These are phyloP conservation scores for Sylvilagus floridanus DNA, from an alignment of 2,797 vertebrate species.

Conservation along the genomic window DNA sequence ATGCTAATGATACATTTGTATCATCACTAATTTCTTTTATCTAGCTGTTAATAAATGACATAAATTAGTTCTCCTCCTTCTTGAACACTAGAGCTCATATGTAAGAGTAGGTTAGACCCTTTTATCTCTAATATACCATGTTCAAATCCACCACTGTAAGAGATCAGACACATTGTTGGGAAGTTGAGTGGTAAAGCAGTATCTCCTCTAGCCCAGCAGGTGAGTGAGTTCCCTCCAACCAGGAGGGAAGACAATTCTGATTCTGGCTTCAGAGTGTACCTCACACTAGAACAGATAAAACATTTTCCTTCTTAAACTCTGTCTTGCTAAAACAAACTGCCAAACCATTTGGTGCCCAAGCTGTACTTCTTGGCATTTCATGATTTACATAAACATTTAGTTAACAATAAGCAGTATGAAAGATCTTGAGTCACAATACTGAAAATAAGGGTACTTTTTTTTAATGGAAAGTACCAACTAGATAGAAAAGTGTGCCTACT, in stretches of 20 bases:
- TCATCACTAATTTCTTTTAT: not conserved
- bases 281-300: constrained; percentile 38
- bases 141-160: not conserved
- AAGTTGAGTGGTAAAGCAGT: constrained; percentile 30
- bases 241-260: constrained; percentile 28
- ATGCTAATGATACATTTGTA: not conserved
- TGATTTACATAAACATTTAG: constrained; percentile 18
- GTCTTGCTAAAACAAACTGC: constrained; percentile 22
- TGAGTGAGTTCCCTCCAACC: not conserved
- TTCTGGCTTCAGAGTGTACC: not conserved
- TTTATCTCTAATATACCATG: not conserved
- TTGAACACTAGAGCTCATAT: not conserved
- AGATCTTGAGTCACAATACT: not conserved
- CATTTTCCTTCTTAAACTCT: constrained; percentile 23
- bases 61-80: not conserved
- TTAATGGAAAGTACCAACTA: constrained; percentile 1
- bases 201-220: not conserved
- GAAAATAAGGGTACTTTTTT: not conserved
- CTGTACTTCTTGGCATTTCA: not conserved
- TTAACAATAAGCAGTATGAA: constrained; percentile 36
- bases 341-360: not conserved
- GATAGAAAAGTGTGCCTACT: not conserved
- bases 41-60: constrained; percentile 17
- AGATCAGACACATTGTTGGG: constrained; percentile 33
- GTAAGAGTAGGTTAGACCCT: not conserved